Conservation (phyloP, 2,888 invertebrate genomes). For the Tipula vernalis region DNA sequence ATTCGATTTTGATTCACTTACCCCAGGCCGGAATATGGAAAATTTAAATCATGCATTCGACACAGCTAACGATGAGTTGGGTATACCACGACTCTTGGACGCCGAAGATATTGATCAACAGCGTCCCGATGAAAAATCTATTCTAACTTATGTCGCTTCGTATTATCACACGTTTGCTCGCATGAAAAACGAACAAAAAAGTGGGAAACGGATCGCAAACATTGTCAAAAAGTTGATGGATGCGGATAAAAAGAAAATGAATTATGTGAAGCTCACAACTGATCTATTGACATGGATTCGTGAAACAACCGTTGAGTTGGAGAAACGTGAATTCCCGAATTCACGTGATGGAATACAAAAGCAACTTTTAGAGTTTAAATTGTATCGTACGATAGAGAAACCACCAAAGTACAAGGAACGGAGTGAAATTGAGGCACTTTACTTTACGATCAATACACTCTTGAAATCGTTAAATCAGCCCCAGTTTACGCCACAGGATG, state of each 20-base stretch:
- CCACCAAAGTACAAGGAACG: slow-evolving; percentile 97
- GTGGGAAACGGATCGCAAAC: slow-evolving; percentile 93
- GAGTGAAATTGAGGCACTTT: slow-evolving; percentile 92
- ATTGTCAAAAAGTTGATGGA: slow-evolving; percentile 91
- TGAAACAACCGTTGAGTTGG: slow-evolving; percentile 66
- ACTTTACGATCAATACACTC: slow-evolving; percentile 92
- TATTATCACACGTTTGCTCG: slow-evolving; percentile 99
- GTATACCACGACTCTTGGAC: slow-evolving; percentile 81
- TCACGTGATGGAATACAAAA: slow-evolving; percentile 89
- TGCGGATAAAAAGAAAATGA: slow-evolving; percentile 79
- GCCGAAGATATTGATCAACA: slow-evolving; percentile 94
- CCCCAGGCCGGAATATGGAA: slow-evolving; percentile 74
- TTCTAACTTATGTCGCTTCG: slow-evolving; percentile 97
- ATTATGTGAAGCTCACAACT: slow-evolving; percentile 74
- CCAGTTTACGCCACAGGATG: slow-evolving; percentile 73
- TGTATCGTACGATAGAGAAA: slow-evolving; percentile 93
- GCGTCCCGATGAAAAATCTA: slow-evolving; percentile 94
- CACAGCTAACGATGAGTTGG: slow-evolving; percentile 82
- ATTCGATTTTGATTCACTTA: slow-evolving; percentile 73
- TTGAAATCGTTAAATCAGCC: slow-evolving; percentile 89
- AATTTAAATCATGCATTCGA: slow-evolving; percentile 98
- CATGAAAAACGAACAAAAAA: slow-evolving; percentile 98
- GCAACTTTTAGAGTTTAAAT: slow-evolving; percentile 79
- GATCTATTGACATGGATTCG: slow-evolving; percentile 90
- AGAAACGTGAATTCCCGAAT: slow-evolving; percentile 84